Evolutionary conservation across 2,113 vertebrate species (phyloP).

Genomic region (Colaptes auratus): DNA sequence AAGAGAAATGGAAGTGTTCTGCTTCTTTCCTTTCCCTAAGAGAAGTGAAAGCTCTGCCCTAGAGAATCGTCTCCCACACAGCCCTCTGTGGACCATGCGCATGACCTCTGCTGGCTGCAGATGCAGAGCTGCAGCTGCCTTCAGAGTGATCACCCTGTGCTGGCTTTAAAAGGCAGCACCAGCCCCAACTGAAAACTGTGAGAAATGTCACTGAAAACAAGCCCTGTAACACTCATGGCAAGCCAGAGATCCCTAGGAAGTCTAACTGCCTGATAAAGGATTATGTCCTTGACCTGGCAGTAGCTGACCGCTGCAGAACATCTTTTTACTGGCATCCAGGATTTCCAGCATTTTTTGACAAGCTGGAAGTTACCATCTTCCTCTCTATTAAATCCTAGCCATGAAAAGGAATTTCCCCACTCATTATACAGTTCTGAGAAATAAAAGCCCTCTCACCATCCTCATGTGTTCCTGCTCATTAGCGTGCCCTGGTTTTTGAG

Average conservation of each 20-base stretch:
- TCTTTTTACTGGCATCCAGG: constrained; percentile 5
- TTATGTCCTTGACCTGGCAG: neutral
- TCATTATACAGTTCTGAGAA: neutral
- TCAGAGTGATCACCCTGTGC: neutral
- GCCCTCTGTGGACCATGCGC: neutral
- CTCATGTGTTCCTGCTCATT: neutral
- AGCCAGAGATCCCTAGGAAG: neutral
- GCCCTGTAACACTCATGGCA: neutral
- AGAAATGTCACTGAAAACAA: neutral
- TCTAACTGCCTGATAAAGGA: neutral
- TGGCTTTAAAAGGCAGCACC: neutral
- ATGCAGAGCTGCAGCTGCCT: neutral
- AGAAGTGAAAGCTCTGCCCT: neutral
- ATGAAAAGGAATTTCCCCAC: constrained; percentile 14
- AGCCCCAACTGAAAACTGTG: neutral
- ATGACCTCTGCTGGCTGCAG: neutral
- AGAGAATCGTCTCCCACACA: neutral
- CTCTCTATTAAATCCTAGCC: neutral
- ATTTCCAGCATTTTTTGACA: constrained; percentile 23
- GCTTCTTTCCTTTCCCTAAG: neutral
- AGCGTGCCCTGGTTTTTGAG: neutral
- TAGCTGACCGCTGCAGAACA: neutral
- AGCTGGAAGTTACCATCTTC: constrained; percentile 29
- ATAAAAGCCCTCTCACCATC: neutral
- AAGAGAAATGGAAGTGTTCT: neutral